Evolutionary conservation across 2,797 vertebrate species (phyloP), one percentile per base, ranked within the genome.

Genomic region (Cheirogaleus major): DNA sequence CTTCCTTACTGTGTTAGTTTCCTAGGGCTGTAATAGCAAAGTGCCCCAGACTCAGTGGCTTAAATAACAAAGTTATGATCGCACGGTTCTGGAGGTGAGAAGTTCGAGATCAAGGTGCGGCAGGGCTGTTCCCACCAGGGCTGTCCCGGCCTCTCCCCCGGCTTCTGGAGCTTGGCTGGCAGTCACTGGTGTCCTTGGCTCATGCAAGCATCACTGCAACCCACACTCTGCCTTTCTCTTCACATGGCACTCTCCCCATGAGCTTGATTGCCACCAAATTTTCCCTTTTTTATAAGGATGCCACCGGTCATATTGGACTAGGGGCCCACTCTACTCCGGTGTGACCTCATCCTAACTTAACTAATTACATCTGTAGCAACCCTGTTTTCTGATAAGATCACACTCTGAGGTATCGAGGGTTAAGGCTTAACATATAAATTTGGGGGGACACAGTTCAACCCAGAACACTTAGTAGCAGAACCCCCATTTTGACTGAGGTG

Each of bases 201-300:
- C 32, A 0, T 2, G 9, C 43, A 48, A 5, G 38, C 2, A 0
- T 43, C 23, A 11, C 13, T 27, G 5, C 7, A 4, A 2, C n/a
- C 7, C 7, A 3, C 1, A 20, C 79, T 25, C 35, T 4, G 18
- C 38, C 59, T 82, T 57, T 35, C 7, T 14, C 69, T n/a, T 30
- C 63, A 7, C 18, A 2, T 5, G 30, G 10, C 2, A 0, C 30
- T 43, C 35, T 61, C 65, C 12, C 18, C 11, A 14, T 11, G 23
- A 4, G 25, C 52, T 55, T 55, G 50, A 6, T 38, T 32, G 45
- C 35, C 4, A 72, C 73, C 50, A 14, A 6, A 23, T 45, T 5
- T 3, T 35, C 35, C 35, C n/a, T 63, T 55, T 38, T 18, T 14
- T 18, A 3, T n/a, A 35, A 23, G 86, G 41, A 27, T 43, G 10